Evolutionary conservation across 1,140 invertebrate genomes (phyloP), one percentile per base, ranked within the genome.

Genomic region (Aphaenogaster floridana): DNA sequence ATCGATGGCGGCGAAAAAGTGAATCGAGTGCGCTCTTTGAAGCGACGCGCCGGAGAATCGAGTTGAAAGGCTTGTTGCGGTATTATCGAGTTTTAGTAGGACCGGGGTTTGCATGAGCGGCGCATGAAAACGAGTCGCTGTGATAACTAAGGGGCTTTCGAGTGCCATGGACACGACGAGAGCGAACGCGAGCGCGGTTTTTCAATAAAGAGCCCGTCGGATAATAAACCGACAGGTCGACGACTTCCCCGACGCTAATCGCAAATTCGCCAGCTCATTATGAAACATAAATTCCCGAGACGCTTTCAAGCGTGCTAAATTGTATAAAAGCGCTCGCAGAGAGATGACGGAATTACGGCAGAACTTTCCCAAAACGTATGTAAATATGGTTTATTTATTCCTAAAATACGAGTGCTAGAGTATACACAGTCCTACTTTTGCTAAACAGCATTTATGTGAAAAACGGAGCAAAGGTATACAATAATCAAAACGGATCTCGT

Each of bases 381-480:
- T 68, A 86, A 85, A 86, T 85, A 72, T 36, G 7, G 71, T 45
- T 89, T 90, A 81, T 59, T 74, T 90, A 86, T 90, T 91, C 86
- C 68, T 79, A 68, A 86, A 90, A 90, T 86, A 66, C 66, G 81
- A 84, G n/a, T 28, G 28, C 28, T 28, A 28, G 48, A 54, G 78
- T 72, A 83, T 52, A 88, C 77, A 86, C 0, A 6, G 11, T 17
- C 11, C 11, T 61, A 3, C n/a, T 68, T 50, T 48, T 39, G 39
- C 34, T 63, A 59, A 90, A 90, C 84, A 54, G 52, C 85, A 85
- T 77, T 89, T 90, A 87, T 85, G 87, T 68, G 66, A 87, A 90
- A 76, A 86, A 88, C 2, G 28, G 11, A 66, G 11, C 0, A 50
- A n/a, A 64, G 63, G 39, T 63, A 63, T 64, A 7, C 63, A 74